These are phyloP conservation scores for Scartelaos histophorus DNA, from an alignment of 2,113 vertebrate genomes.

Conservation along the genomic window DNA sequence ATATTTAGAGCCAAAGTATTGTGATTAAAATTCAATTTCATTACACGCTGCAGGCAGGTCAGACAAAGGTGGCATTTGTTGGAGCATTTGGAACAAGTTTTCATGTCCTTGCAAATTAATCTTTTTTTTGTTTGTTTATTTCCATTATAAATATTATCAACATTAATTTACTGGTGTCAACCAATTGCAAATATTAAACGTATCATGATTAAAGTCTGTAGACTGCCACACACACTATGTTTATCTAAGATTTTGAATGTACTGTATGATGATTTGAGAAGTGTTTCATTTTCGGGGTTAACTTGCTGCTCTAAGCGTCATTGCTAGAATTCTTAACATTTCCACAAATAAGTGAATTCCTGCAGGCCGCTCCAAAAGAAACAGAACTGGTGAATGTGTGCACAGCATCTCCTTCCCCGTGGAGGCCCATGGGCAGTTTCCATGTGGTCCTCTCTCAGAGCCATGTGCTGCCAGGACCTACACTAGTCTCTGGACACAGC, in stretches of 20 bases:
- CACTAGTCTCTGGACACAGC: slow-evolving; percentile 41
- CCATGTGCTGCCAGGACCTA: slow-evolving; percentile 46
- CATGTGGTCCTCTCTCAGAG: slow-evolving; percentile 61
- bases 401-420: slow-evolving; percentile 51
- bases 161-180: neutral
- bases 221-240: neutral
- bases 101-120: too few species aligned
- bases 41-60: too few species aligned
- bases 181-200: neutral
- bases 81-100: too few species aligned
- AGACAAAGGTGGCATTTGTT: too few species aligned
- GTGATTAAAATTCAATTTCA: too few species aligned
- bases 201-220: neutral
- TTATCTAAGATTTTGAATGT: slow-evolving; percentile 3
- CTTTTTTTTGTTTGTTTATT: neutral
- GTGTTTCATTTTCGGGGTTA: slow-evolving; percentile 57
- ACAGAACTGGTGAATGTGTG: slow-evolving; percentile 56
- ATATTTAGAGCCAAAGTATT: too few species aligned
- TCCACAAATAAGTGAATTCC: slow-evolving; percentile 78
- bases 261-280: slow-evolving; percentile 28
- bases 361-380: slow-evolving; percentile 70
- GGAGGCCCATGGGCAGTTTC: slow-evolving; percentile 62
- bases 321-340: slow-evolving; percentile 78
- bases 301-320: slow-evolving; percentile 61
- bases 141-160: neutral